Evolutionary conservation across 2,888 invertebrate genomes (phyloP), one percentile per base, ranked within the genome.

Genomic region (Herminia tarsipennalis): DNA sequence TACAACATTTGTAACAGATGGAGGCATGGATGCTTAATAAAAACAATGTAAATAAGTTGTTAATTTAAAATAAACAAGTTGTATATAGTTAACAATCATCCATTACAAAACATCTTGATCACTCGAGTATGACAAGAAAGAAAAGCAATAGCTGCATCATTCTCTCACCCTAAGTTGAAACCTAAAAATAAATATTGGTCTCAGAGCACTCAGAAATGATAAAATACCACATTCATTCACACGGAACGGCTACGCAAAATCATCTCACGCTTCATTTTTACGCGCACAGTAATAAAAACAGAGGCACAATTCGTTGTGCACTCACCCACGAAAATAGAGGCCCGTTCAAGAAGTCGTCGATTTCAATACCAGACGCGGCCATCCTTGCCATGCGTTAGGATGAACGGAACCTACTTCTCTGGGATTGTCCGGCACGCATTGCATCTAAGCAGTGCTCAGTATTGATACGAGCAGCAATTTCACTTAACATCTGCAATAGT

Each of bases 241-340:
- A 76, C 76, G 79, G 76, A 83, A 86, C 78, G 69, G 61, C 55
- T 66, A 44, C 58, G 52, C 70, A 73, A 76, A 73, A 79, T 78
- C 73, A 78, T 81, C 79, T 79, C 81, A 83, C 81, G 81, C 75
- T 48, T 77, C 61, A 73, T 69, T 79, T 72, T 73, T 75, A 78
- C 74, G 71, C 70, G 63, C 67, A 70, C 70, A 71, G 37, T 42
- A 52, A 76, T 75, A 83, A 80, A 79, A 79, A 75, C 74, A 70
- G 62, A 73, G 76, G 75, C 74, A 81, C 73, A 72, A 78, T 83
- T 83, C 70, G 76, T 73, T 88, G 84, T 83, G 83, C 86, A 93
- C 94, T 94, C 93, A 97, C 97, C 97, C 97, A 97, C 83, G 95
- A 95, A 73, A 97, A 95, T 66, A 97, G 92, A 75, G 96, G 96